Evolutionary conservation across 1,140 invertebrate species (phyloP).

Genomic region (Sycophaga agraensis): DNA sequence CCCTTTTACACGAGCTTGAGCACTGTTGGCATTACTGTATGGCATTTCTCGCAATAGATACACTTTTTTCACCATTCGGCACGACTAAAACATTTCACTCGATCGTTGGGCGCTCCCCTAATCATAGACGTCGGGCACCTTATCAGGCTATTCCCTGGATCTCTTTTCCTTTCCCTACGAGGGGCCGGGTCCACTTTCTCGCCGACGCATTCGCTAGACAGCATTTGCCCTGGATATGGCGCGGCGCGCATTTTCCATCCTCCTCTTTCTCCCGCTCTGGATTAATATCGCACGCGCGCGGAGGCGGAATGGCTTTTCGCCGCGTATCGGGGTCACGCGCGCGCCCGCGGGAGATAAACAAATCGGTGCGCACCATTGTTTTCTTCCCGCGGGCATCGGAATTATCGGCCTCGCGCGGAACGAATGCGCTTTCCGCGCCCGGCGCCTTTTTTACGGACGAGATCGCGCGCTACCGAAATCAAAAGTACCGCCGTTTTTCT

Average conservation of each 20-base stretch:
- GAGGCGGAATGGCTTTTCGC: conserved; percentile 13
- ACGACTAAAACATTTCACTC: background rate
- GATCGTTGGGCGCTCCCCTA: background rate
- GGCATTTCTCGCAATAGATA: too few species aligned
- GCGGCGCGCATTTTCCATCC: conserved; percentile 5
- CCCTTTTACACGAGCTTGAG: too few species aligned
- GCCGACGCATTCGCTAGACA: conserved; percentile 24
- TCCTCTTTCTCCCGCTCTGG: conserved; percentile 4
- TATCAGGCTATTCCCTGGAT: background rate
- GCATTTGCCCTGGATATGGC: conserved; percentile 18
- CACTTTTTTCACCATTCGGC: too few species aligned
- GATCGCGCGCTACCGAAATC: conserved; percentile 22
- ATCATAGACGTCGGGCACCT: background rate
- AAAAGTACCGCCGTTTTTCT: too few species aligned
- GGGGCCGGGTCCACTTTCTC: conserved; percentile 8
- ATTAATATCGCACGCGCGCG: conserved; percentile 6
- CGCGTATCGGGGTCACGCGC: conserved; percentile 20
- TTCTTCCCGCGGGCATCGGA: too few species aligned
- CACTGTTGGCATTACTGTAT: too few species aligned
- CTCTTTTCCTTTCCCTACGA: background rate
- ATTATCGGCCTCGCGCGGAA: too few species aligned
- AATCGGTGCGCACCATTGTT: conserved; percentile 27
- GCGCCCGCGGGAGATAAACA: conserved; percentile 10
- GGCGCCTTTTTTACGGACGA: too few species aligned
- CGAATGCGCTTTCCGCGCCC: too few species aligned